Base-by-base conservation (phyloP, 2,113 vertebrate species). In the Perca flavescens region DNA sequence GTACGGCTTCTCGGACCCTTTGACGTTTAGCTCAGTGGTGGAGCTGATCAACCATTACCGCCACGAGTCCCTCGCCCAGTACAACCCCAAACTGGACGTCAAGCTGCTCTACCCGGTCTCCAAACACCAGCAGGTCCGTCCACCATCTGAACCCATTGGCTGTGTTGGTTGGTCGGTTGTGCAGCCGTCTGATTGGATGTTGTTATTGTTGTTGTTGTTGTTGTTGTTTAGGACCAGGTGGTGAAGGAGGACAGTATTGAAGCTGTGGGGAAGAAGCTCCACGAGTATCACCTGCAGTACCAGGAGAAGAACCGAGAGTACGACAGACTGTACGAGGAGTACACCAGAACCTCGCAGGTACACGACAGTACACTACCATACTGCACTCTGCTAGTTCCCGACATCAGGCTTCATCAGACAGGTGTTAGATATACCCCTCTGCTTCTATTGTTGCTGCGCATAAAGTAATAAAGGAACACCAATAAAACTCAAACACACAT, bases 221-320 rank as follows among this genome's bases (percentile, higher is more conserved):
- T 43, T n/a, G 53, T 49, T 0, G 49, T 93, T 76, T 82, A 99
- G 98, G 98, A 99, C 95, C 98, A 99, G 74, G 98, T 99, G 85
- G 98, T 99, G 76, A 99, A 99, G 95, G 98, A 99, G 92, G 98
- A 99, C 89, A 99, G 96, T 77, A 97, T 99, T 77, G 98, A 99
- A 89, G 98, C 98, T 49, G 98, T 99, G 84, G 98, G 98, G 14
- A 99, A 99, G 91, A 99, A 99, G 91, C 96, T 99, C 22, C 97
- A 99, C 40, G 98, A 99, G 94, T 99, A 99, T 86, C 98, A 99
- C 83, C 96, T 97, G 85, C 98, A 99, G 89, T 99, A 96, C 91
- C 97, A 99, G 95, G 98, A 99, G 94, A 99, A 99, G 95, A 99
- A 97, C 92, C 91, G 96, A 49, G 98, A 99, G 91, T 99, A 99